Evolutionary conservation across 2,113 vertebrate species (phyloP).

Genomic region (Pygoscelis adeliae): DNA sequence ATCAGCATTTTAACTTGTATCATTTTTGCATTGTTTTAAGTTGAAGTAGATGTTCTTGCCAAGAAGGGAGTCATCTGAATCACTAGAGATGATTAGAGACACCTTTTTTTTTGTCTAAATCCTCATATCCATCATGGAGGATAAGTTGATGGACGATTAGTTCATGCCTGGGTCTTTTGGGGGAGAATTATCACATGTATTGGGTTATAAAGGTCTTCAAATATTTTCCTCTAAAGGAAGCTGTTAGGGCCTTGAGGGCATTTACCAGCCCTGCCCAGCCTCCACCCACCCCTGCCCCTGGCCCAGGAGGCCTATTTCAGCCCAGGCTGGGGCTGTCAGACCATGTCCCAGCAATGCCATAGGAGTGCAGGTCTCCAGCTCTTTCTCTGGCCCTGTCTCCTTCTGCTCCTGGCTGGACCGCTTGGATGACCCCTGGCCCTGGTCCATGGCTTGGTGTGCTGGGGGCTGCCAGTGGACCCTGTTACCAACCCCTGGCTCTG

Average conservation of each 20-base stretch:
- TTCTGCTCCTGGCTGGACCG: neutral
- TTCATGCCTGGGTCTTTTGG: neutral
- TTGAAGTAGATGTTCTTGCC: neutral
- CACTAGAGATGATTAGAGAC: neutral
- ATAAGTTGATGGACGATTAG: neutral
- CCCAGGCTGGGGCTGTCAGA: neutral
- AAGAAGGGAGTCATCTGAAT: neutral
- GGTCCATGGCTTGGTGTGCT: neutral
- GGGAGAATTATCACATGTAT: neutral
- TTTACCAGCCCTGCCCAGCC: neutral
- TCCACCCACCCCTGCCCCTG: neutral
- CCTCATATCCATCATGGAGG: neutral
- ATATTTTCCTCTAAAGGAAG: neutral
- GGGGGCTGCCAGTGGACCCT: fast-evolving
- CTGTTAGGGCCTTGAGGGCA: neutral
- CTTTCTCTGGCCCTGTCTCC: fast-evolving
- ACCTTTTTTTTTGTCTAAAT: neutral
- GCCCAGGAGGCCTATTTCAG: neutral
- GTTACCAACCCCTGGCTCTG: neutral
- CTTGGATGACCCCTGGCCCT: neutral
- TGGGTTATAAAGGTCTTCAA: neutral
- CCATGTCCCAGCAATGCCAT: neutral
- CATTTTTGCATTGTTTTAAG: neutral
- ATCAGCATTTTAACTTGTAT: neutral
- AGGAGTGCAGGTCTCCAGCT: neutral